Percentiles rank a stretch among this genome's conserved stretches.
Evolutionary conservation across 2,113 vertebrate species (phyloP).

Genomic region (Trematocara stigmaticum): DNA sequence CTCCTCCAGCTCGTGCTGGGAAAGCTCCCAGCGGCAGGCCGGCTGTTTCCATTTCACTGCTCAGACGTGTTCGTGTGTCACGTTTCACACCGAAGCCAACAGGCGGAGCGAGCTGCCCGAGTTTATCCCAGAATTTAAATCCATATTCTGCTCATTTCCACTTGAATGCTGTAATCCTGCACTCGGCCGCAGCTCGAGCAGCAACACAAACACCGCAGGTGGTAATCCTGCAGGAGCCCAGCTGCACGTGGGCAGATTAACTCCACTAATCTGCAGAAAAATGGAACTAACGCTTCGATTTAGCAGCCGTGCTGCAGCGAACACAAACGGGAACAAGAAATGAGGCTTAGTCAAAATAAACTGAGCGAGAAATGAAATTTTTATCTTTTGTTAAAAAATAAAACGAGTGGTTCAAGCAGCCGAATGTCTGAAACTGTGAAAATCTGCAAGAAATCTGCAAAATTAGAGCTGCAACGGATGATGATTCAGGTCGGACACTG

Average conservation of each 20-base stretch:
- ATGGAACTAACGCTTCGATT: neutral
- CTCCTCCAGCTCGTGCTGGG: neutral
- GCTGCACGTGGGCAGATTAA: neutral
- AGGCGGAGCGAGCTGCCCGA: neutral
- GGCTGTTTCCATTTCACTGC: neutral
- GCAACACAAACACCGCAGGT: neutral
- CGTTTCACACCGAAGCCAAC: neutral
- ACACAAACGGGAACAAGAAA: neutral
- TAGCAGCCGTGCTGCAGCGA: neutral
- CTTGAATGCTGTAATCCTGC: neutral
- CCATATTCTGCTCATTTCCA: neutral
- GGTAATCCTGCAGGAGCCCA: neutral
- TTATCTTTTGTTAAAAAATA: neutral
- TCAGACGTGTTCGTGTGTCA: neutral
- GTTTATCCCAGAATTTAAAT: no score
- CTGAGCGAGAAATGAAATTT: fast-evolving
- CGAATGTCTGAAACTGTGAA: neutral
- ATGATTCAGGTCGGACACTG: neutral
- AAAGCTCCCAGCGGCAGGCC: neutral
- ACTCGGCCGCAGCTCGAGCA: neutral
- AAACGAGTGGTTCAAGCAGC: neutral
- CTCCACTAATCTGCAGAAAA: neutral
- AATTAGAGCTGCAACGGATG: neutral
- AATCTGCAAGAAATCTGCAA: neutral
- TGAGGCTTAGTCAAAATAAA: neutral